Conservation (phyloP, 2,888 invertebrate species). For the Harpalus rubripes region DNA sequence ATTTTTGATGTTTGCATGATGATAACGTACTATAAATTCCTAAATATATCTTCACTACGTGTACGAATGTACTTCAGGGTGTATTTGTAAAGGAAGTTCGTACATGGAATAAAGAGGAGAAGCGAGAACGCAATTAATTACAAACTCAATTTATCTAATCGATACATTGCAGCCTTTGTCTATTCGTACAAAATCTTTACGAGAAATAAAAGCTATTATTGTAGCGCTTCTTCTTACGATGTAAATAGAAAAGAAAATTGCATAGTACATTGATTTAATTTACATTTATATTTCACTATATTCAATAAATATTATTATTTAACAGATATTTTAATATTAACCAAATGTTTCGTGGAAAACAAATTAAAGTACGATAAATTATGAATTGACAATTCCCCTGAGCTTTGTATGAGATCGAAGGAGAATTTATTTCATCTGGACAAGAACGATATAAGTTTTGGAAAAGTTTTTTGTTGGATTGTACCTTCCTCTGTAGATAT, state of each 20-base stretch:
- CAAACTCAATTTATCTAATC: neutral
- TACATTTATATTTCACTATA: neutral
- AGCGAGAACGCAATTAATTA: neutral
- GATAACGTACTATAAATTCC: no score
- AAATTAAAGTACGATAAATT: neutral
- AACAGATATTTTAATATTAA: neutral
- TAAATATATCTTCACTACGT: no score
- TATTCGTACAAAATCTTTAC: neutral
- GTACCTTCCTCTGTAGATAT: slow-evolving; percentile 28
- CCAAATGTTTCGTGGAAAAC: neutral
- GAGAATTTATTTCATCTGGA: neutral
- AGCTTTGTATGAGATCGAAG: neutral
- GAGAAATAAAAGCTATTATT: neutral
- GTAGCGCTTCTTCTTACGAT: neutral
- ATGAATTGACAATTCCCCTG: neutral
- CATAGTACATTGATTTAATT: neutral
- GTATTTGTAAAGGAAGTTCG: no score
- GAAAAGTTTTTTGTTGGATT: slow-evolving; percentile 29
- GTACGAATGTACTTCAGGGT: no score
- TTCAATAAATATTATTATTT: neutral
- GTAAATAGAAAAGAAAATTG: neutral
- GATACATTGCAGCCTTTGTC: neutral
- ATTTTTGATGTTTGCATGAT: no score
- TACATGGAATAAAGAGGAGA: neutral
- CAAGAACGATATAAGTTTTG: slow-evolving; percentile 23